These are phyloP conservation scores for Hermetia illucens DNA, from an alignment of 1,140 invertebrate genomes.

Conservation along the genomic window DNA sequence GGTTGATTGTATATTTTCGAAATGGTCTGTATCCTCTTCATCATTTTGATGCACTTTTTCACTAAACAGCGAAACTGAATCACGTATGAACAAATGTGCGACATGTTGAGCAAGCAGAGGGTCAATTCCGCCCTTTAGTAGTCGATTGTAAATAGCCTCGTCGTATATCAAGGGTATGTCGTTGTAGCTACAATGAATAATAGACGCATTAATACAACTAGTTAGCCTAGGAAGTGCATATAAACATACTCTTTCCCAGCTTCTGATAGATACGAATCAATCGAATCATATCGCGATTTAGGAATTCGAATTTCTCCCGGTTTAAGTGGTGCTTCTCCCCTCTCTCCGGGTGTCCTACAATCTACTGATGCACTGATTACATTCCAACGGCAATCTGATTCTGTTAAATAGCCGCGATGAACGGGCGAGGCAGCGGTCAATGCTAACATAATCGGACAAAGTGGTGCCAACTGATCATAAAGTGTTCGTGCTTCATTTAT, in stretches of 20 bases:
- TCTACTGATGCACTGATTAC: conserved; percentile 91
- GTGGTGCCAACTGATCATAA: conserved; percentile 93
- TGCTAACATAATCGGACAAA: conserved; percentile 96
- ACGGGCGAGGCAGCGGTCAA: conserved; percentile 92
- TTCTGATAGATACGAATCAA: conserved; percentile 89
- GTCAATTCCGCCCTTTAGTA: conserved; percentile 80
- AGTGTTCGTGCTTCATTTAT: conserved; percentile 88
- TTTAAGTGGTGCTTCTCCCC: conserved; percentile 63
- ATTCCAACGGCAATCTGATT: conserved; percentile 94
- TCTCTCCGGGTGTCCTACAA: conserved; percentile 87
- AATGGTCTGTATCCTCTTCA: conserved; percentile 90
- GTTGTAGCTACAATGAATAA: conserved; percentile 51
- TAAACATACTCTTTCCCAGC: conserved; percentile 53
- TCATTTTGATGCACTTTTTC: conserved; percentile 96
- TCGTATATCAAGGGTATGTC: conserved; percentile 85
- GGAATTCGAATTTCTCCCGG: conserved; percentile 73
- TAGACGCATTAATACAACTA: not conserved
- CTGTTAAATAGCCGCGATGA: conserved; percentile 82
- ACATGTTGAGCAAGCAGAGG: conserved; percentile 84
- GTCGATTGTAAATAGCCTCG: conserved; percentile 58
- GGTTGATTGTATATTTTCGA: conserved; percentile 99
- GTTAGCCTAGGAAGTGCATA: not conserved
- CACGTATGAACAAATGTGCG: conserved; percentile 96
- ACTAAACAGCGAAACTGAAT: conserved; percentile 89
- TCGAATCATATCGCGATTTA: conserved; percentile 96